Conservation (phyloP, 2,888 invertebrate genomes). For the Macropis europaea region DNA sequence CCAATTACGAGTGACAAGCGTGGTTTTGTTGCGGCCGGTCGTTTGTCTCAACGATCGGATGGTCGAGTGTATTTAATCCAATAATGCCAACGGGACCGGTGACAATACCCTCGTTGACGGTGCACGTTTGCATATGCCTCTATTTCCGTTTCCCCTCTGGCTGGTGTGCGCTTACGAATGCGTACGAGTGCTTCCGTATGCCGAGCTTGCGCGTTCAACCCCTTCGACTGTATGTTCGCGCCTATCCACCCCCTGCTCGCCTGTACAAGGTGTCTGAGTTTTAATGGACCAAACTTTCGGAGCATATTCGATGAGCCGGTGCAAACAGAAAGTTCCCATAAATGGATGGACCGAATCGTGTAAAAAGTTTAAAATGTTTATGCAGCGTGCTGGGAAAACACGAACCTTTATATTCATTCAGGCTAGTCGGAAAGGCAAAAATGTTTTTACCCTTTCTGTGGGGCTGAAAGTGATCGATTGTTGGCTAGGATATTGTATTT, state of each 20-base stretch:
- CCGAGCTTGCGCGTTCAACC: slow-evolving; percentile 32
- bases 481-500: no score
- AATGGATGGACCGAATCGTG: no score
- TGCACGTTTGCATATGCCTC: slow-evolving; percentile 52
- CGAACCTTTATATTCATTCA: no score
- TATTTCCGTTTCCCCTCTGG: slow-evolving; percentile 45
- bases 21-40: slow-evolving; percentile 47
- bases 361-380: no score
- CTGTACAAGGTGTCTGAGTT: slow-evolving; percentile 21
- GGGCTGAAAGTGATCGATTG: no score
- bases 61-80: slow-evolving; percentile 56
- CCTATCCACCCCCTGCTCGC: neutral
- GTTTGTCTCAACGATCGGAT: slow-evolving; percentile 49
- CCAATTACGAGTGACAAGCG: slow-evolving; percentile 49
- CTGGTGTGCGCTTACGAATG: slow-evolving; percentile 36
- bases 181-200: slow-evolving; percentile 51
- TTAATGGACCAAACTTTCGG: no score
- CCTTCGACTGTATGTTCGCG: neutral
- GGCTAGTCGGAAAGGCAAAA: no score
- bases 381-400: no score
- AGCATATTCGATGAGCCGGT: no score
- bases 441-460: no score
- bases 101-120: slow-evolving; percentile 54
- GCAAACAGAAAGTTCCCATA: no score
- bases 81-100: slow-evolving; percentile 47